These are phyloP conservation scores for Chaetodon trifascialis DNA, from an alignment of 2,113 vertebrate genomes.

Conservation along the genomic window DNA sequence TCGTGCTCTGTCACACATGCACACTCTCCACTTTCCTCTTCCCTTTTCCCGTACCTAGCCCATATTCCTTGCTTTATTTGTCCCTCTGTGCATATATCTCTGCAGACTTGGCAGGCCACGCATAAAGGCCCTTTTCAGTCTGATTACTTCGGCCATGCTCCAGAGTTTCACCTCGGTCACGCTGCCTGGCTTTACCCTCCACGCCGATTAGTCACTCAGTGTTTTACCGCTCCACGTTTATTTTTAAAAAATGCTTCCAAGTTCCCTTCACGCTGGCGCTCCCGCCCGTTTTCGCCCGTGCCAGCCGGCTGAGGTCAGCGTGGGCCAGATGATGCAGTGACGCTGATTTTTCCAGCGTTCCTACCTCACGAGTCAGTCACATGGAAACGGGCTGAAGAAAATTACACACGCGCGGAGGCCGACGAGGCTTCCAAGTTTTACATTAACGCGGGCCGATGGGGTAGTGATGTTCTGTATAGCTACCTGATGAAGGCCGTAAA, in stretches of 20 bases:
- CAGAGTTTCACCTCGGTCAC: conserved; percentile 46
- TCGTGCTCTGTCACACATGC: background rate
- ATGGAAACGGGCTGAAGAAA: conserved; percentile 40
- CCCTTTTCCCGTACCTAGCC: background rate
- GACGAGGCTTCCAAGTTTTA: conserved; percentile 22
- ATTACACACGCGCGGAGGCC: conserved; percentile 21
- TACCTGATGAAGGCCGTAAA: conserved; percentile 30
- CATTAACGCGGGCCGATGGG: conserved; percentile 24
- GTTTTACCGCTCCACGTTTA: conserved; percentile 66
- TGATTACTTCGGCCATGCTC: conserved; percentile 55
- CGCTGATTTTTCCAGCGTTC: conserved; percentile 38
- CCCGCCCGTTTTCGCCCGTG: conserved; percentile 17
- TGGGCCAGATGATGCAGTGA: conserved; percentile 67
- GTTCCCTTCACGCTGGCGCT: conserved; percentile 48
- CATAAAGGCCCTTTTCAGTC: conserved; percentile 56
- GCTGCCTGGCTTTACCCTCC: conserved; percentile 48
- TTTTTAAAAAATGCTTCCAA: conserved; percentile 73
- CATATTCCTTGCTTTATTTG: conserved; percentile 18
- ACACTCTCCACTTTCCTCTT: background rate
- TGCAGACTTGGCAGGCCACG: conserved; percentile 20
- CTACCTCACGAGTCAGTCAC: conserved; percentile 34
- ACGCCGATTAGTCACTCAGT: conserved; percentile 66
- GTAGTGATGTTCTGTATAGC: conserved; percentile 36
- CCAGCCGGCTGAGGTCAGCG: conserved; percentile 66
- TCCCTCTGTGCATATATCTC: conserved; percentile 38